Evolutionary conservation across 2,888 invertebrate genomes (phyloP).

Genomic region (Agriopis aurantiaria): DNA sequence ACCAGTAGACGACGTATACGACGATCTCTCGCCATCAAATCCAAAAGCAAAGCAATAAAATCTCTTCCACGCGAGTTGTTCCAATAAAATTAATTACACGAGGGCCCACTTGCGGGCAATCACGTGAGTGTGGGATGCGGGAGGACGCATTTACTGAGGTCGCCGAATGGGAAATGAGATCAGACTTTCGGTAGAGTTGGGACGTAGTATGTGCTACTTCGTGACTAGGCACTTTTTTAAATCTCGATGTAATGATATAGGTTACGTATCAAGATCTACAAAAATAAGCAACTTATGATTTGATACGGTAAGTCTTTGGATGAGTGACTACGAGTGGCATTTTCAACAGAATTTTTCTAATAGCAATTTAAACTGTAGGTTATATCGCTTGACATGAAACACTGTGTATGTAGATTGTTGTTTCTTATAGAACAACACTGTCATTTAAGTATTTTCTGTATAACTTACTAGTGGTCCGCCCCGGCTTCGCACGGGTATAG

Average conservation of each 20-base stretch:
- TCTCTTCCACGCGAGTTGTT: conserved; percentile 59
- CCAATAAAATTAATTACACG: conserved; percentile 68
- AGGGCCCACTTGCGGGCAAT: conserved; percentile 61
- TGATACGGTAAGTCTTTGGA: no score
- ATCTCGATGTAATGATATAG: neutral
- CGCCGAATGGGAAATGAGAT: conserved; percentile 71
- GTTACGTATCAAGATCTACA: no score
- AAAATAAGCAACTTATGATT: no score
- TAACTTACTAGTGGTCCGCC: no score
- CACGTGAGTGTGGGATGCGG: conserved; percentile 63
- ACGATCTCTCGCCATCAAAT: conserved; percentile 18
- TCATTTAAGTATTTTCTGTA: no score
- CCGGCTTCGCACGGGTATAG: no score
- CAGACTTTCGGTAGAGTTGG: conserved; percentile 12
- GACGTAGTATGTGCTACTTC: conserved; percentile 29
- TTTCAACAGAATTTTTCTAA: no score
- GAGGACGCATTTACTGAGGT: conserved; percentile 49
- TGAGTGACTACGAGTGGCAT: no score
- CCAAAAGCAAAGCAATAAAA: conserved; percentile 53
- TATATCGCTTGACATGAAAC: no score
- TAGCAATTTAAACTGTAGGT: no score
- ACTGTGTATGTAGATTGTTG: no score
- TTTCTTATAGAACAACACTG: no score
- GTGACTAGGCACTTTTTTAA: neutral
- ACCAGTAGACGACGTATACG: conserved; percentile 20